A percentile compares a stretch with the other conserved stretches of the same genome.
Conservation (phyloP, 2,113 vertebrate species). For the Brienomyrus longianalis region DNA sequence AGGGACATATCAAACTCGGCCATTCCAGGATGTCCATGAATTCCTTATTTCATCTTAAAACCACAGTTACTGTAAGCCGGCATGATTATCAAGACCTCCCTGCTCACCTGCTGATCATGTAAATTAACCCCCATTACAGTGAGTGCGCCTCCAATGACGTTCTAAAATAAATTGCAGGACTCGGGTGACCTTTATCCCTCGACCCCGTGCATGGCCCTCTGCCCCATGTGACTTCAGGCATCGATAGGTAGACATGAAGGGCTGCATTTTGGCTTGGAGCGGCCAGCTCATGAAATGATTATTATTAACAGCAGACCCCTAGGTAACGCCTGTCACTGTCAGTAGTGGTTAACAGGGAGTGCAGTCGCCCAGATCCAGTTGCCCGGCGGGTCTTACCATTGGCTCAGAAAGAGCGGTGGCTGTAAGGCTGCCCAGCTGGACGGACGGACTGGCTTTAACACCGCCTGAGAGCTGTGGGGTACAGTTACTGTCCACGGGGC, state of each 20-base stretch:
- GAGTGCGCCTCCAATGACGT: background rate
- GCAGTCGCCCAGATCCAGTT: background rate
- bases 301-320: background rate
- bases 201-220: background rate
- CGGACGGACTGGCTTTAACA: background rate
- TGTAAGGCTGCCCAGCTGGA: background rate
- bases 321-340: background rate
- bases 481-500: background rate
- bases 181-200: background rate
- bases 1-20: background rate
- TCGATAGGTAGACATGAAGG: slow-evolving; percentile 42
- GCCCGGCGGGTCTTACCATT: background rate
- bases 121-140: background rate
- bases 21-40: background rate
- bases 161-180: background rate
- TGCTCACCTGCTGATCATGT: background rate
- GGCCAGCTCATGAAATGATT: background rate
- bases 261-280: background rate
- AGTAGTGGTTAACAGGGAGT: background rate
- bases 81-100: background rate
- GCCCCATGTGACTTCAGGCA: slow-evolving; percentile 32
- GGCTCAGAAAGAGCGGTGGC: background rate
- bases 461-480: background rate
- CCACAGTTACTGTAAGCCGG: background rate
- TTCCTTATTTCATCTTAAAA: background rate